phyloP scores from a whole-genome alignment of 2,113 vertebrate genomes.

The Eulacestoma nigropectus region DNA sequence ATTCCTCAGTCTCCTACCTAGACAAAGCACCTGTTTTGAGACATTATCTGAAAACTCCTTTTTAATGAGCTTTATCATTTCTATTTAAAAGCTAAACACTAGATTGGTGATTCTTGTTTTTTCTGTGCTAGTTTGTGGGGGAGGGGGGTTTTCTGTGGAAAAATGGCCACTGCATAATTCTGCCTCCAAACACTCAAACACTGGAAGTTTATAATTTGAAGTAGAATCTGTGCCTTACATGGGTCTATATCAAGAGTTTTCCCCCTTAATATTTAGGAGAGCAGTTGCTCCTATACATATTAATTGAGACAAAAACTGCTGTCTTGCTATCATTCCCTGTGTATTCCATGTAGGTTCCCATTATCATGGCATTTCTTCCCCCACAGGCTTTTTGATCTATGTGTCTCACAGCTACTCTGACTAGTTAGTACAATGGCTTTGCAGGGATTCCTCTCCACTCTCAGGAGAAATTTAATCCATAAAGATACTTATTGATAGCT shows the following conservation, averaged over 20 bases:
- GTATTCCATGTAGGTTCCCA: background rate
- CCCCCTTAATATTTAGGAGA: background rate
- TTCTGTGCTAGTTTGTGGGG: too few relatives aligned
- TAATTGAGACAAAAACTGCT: background rate
- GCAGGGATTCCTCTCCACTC: background rate
- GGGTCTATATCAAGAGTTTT: background rate
- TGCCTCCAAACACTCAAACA: background rate
- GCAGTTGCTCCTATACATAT: background rate
- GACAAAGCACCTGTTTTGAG: background rate
- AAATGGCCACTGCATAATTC: background rate
- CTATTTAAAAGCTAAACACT: background rate
- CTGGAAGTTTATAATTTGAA: background rate
- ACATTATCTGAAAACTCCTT: background rate
- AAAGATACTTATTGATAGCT: background rate
- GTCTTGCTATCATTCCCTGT: background rate
- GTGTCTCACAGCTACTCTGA: background rate
- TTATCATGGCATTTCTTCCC: background rate
- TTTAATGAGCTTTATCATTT: background rate
- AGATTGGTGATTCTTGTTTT: too few relatives aligned
- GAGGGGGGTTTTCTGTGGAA: background rate
- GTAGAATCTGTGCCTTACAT: background rate
- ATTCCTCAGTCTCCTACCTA: background rate
- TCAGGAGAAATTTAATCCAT: background rate
- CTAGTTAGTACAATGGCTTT: background rate
- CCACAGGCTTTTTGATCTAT: background rate